phyloP scores from a whole-genome alignment of 2,888 invertebrate species.

The Epirrhoe alternata region DNA sequence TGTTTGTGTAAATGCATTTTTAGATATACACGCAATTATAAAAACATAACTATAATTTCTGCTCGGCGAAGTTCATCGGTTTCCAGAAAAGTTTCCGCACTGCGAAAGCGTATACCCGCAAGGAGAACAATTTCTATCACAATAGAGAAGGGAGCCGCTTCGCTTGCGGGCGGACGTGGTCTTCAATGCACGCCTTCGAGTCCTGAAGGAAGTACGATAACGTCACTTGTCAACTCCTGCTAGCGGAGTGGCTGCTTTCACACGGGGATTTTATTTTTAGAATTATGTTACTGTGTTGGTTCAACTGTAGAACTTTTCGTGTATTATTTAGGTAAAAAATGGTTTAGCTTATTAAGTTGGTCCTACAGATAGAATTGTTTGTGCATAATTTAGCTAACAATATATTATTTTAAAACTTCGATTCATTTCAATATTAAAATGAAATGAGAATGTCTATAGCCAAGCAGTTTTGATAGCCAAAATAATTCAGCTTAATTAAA shows the following conservation, averaged over 20 bases:
- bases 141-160: slow-evolving; percentile 11
- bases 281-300: background rate
- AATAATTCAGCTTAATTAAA: too few relatives aligned
- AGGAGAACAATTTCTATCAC: slow-evolving; percentile 21
- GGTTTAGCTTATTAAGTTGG: too few relatives aligned
- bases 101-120: slow-evolving; percentile 14
- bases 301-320: background rate
- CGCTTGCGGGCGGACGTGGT: slow-evolving; percentile 14
- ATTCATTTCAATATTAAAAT: too few relatives aligned
- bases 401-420: too few relatives aligned
- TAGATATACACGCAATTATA: background rate
- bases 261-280: background rate
- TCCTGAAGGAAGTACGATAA: slow-evolving; percentile 32
- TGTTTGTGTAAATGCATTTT: background rate
- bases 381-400: too few relatives aligned
- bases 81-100: slow-evolving; percentile 14
- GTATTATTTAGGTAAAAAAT: background rate
- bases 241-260: slow-evolving; percentile 1
- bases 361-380: too few relatives aligned
- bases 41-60: background rate
- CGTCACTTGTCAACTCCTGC: slow-evolving; percentile 26
- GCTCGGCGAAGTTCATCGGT: background rate
- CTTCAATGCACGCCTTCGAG: slow-evolving; percentile 7
- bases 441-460: too few relatives aligned
- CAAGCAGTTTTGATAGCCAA: too few relatives aligned